A percentile compares a stretch with the other conserved stretches of the same genome.
phyloP scores from a whole-genome alignment of 2,888 invertebrate species.

The Cabera pusaria region DNA sequence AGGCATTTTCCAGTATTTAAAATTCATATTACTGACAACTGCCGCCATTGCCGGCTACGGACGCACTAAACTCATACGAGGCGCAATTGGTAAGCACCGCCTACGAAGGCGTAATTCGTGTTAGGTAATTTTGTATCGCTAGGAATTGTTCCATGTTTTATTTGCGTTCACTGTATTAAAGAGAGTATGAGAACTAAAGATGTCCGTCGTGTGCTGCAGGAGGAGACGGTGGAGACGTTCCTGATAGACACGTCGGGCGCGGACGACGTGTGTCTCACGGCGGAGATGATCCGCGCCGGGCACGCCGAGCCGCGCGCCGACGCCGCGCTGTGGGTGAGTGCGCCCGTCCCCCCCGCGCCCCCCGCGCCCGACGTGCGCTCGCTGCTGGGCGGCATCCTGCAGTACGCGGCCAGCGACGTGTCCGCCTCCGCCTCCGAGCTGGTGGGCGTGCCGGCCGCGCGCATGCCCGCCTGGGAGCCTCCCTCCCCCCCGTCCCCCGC shows the following conservation, averaged over 20 bases:
- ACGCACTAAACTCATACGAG: too few species aligned
- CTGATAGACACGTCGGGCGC: conserved; percentile 76
- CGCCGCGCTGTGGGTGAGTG: conserved; percentile 57
- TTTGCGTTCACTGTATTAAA: too few species aligned
- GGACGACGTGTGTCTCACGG: conserved; percentile 75
- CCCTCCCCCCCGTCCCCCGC: conserved; percentile 23
- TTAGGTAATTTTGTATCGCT: too few species aligned
- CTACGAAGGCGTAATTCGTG: too few species aligned
- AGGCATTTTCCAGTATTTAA: too few species aligned
- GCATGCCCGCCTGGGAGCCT: conserved; percentile 49
- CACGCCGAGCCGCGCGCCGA: conserved; percentile 65
- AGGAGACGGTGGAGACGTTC: conserved; percentile 60
- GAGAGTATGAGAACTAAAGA: too few species aligned
- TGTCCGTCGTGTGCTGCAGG: conserved; percentile 39
- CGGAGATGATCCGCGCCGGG: conserved; percentile 69
- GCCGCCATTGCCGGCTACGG: too few species aligned
- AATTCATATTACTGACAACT: too few species aligned
- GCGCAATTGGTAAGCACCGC: too few species aligned
- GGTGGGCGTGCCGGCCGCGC: conserved; percentile 40
- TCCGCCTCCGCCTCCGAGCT: conserved; percentile 58
- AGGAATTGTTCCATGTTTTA: too few species aligned
- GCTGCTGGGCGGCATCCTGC: conserved; percentile 16
- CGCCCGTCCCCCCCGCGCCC: conserved; percentile 20
- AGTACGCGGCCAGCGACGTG: conserved; percentile 39
- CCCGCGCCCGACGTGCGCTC: conserved; percentile 27